Percentiles rank a stretch among this genome's conserved stretches.
Evolutionary conservation across 2,888 invertebrate genomes (phyloP).

Genomic region (Zhengitettix transpicula): DNA sequence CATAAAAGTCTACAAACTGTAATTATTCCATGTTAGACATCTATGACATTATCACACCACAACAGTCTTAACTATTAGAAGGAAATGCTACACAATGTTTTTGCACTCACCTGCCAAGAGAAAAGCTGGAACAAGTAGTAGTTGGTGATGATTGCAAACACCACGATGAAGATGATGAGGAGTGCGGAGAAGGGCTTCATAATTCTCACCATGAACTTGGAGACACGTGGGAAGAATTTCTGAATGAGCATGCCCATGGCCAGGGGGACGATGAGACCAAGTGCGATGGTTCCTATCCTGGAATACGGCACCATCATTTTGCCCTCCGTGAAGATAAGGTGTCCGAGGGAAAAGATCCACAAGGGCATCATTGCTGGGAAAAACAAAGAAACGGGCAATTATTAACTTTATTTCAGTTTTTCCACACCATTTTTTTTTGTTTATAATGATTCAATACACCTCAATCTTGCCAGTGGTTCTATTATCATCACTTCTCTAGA

Average conservation of each 20-base stretch:
- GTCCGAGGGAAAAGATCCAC: slow-evolving; percentile 80
- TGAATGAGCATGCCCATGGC: slow-evolving; percentile 50
- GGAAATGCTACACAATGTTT: no score
- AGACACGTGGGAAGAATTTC: slow-evolving; percentile 45
- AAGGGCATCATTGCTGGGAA: slow-evolving; percentile 66
- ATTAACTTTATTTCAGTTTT: no score
- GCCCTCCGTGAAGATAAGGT: slow-evolving; percentile 50
- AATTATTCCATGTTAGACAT: no score
- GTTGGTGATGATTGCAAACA: slow-evolving; percentile 80
- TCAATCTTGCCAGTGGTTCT: no score
- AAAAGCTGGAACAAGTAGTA: slow-evolving; percentile 76
- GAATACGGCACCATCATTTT: slow-evolving; percentile 60
- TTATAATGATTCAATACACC: no score
- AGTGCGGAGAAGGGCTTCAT: slow-evolving; percentile 70
- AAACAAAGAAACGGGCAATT: background rate
- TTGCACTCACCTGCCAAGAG: slow-evolving; percentile 59
- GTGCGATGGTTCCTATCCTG: slow-evolving; percentile 56
- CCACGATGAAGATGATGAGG: slow-evolving; percentile 64
- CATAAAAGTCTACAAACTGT: no score
- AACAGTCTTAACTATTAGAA: no score
- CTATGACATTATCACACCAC: no score
- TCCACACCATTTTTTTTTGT: no score
- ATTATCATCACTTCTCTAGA: no score
- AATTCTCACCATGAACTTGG: slow-evolving; percentile 54
- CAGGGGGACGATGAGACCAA: slow-evolving; percentile 61